phyloP scores from a whole-genome alignment of 2,888 invertebrate species.

The Eupithecia abbreviata region DNA sequence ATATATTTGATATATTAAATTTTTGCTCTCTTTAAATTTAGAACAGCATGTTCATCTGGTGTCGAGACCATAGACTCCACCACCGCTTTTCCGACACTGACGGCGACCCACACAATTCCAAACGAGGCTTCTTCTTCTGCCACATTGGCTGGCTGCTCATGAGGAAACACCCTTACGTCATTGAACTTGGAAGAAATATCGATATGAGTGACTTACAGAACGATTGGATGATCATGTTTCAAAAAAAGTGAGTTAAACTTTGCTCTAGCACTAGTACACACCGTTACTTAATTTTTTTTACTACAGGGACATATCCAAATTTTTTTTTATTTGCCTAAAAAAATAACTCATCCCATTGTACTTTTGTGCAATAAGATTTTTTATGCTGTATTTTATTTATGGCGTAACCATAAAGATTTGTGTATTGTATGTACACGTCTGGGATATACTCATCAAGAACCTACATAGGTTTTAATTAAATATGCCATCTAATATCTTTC shows the following conservation, averaged over 20 bases:
- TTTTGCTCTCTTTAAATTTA: slow-evolving; percentile 52
- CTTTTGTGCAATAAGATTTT: not conserved
- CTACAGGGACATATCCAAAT: not conserved
- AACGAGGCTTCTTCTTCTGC: slow-evolving; percentile 93
- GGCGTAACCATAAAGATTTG: too few species aligned
- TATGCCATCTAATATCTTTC: not conserved
- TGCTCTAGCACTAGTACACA: not conserved
- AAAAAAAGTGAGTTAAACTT: slow-evolving; percentile 76
- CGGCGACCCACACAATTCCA: slow-evolving; percentile 91
- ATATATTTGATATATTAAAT: not conserved
- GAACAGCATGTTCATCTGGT: slow-evolving; percentile 91
- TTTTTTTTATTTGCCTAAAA: not conserved
- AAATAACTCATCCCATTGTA: not conserved
- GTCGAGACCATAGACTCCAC: slow-evolving; percentile 90
- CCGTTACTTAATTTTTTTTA: not conserved
- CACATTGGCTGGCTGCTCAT: slow-evolving; percentile 94
- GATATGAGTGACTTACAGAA: slow-evolving; percentile 89
- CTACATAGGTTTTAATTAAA: not conserved
- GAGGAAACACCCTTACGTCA: slow-evolving; percentile 90
- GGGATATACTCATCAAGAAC: too few species aligned
- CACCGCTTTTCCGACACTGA: slow-evolving; percentile 89
- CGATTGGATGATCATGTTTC: slow-evolving; percentile 89
- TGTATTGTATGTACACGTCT: too few species aligned
- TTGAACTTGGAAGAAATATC: slow-evolving; percentile 85
- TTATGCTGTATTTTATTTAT: not conserved